These are phyloP conservation scores for Aricia artaxerxes DNA, from an alignment of 2,888 invertebrate species.

Conservation along the genomic window DNA sequence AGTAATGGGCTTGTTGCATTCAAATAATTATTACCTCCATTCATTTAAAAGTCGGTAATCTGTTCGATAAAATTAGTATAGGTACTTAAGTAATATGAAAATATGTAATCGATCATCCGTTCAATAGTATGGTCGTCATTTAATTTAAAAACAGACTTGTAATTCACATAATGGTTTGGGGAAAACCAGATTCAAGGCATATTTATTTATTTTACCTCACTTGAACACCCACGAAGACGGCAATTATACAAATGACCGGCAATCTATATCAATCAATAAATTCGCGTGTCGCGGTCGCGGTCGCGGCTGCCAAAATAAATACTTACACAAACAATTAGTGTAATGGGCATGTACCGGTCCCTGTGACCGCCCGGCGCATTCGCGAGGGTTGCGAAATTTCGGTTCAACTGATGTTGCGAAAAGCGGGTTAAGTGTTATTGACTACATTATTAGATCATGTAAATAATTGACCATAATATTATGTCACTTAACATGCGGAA, in stretches of 20 bases:
- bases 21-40: too few relatives aligned
- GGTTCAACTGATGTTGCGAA: background rate
- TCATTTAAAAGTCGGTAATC: too few relatives aligned
- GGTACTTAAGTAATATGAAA: too few relatives aligned
- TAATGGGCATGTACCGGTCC: background rate
- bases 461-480: background rate
- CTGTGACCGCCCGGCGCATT: background rate
- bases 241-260: background rate
- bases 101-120: too few relatives aligned
- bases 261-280: conserved; percentile 9
- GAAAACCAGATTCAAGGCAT: background rate
- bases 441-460: background rate
- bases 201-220: background rate
- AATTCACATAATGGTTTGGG: background rate
- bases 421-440: conserved; percentile 6
- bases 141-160: too few relatives aligned
- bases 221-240: conserved; percentile 3
- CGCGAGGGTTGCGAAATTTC: background rate
- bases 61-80: too few relatives aligned
- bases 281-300: background rate
- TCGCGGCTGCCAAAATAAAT: conserved; percentile 9
- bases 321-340: background rate
- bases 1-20: background rate
- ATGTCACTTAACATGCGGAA: background rate
- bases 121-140: too few relatives aligned